These are phyloP conservation scores for Otocyon megalotis DNA, from an alignment of 2,113 vertebrate species.

Conservation along the genomic window DNA sequence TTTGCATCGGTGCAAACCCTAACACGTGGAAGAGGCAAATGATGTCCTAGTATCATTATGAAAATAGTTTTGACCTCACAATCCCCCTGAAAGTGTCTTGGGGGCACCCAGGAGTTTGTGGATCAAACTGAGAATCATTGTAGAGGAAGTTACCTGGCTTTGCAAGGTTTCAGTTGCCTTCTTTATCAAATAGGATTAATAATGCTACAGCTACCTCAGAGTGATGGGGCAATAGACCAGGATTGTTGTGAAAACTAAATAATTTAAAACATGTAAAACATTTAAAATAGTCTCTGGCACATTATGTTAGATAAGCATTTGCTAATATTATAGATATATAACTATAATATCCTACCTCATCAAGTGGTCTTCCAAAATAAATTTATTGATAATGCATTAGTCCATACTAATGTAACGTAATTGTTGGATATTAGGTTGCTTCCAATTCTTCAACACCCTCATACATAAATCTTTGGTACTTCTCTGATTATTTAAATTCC, in stretches of 20 bases:
- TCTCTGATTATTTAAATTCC: neutral
- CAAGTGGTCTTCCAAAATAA: neutral
- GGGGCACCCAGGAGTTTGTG: neutral
- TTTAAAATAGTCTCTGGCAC: neutral
- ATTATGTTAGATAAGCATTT: neutral
- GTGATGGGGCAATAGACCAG: neutral
- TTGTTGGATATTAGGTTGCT: neutral
- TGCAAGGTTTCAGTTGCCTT: neutral
- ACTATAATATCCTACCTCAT: neutral
- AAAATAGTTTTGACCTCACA: neutral
- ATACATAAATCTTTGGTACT: neutral
- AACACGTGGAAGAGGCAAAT: neutral
- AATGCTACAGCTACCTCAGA: neutral
- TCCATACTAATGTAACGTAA: neutral
- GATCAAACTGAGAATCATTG: neutral
- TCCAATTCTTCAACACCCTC: neutral
- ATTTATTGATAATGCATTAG: neutral
- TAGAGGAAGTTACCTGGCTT: neutral
- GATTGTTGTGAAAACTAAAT: neutral
- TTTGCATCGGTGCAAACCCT: neutral
- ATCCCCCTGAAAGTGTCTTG: neutral
- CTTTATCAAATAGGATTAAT: neutral
- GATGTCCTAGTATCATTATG: neutral
- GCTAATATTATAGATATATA: neutral
- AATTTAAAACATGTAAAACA: neutral